phyloP scores from a whole-genome alignment of 2,113 vertebrate genomes.

The Cardinalis cardinalis region DNA sequence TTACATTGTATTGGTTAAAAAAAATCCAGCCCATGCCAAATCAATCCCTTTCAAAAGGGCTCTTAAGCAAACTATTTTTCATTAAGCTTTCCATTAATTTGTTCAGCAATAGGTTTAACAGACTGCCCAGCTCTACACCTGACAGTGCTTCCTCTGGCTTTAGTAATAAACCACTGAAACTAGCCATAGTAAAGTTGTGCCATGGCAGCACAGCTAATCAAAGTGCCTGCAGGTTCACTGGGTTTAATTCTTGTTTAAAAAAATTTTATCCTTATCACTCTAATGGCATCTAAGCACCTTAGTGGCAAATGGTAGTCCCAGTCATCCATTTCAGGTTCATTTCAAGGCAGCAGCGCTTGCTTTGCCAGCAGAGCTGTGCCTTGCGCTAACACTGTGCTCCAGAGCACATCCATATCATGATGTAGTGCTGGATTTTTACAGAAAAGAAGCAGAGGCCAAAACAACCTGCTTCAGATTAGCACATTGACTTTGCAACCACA shows the following conservation, averaged over 20 bases:
- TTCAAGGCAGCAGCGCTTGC: neutral
- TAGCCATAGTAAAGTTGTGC: neutral
- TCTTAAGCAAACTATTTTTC: neutral
- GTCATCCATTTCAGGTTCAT: neutral
- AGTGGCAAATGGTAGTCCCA: neutral
- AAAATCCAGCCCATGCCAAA: neutral
- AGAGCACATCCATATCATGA: rapidly evolving
- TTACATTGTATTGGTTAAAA: neutral
- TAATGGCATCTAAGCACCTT: neutral
- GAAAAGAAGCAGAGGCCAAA: neutral
- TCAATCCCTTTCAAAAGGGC: neutral
- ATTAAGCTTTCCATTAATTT: neutral
- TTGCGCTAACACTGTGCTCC: neutral
- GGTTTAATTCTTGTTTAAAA: neutral
- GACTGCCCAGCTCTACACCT: neutral
- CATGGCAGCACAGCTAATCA: neutral
- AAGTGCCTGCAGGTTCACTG: neutral
- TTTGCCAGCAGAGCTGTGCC: neutral
- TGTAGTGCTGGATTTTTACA: neutral
- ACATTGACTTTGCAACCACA: neutral
- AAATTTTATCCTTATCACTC: neutral
- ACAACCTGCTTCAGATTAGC: neutral
- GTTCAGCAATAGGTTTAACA: neutral
- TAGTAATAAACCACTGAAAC: neutral
- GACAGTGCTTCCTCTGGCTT: neutral